Conservation (phyloP, 1,140 invertebrate species). For the Drosophila ogumai region DNA sequence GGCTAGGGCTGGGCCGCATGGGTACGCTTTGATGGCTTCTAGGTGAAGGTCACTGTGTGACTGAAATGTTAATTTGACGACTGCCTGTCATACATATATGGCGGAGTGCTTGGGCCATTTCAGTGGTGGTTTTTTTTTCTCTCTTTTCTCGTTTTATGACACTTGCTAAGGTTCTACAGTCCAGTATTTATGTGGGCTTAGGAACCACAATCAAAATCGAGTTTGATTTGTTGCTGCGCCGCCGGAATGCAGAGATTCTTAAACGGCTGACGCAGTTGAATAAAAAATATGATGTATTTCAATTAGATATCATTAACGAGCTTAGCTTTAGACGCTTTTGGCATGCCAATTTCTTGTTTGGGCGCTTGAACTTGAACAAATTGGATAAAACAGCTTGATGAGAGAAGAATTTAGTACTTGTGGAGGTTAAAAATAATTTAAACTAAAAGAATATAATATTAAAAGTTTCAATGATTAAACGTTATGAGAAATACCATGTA, state of each 20-base stretch:
- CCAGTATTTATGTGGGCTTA: conserved; percentile 22
- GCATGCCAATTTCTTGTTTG: conserved; percentile 5
- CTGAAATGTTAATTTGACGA: conserved; percentile 73
- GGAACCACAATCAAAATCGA: conserved; percentile 6
- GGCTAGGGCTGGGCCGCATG: conserved; percentile 52
- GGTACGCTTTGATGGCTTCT: conserved; percentile 75
- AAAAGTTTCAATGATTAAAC: not conserved
- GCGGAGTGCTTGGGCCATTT: conserved; percentile 40
- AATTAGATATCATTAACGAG: conserved; percentile 28
- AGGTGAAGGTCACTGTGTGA: conserved; percentile 78
- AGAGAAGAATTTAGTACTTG: not conserved
- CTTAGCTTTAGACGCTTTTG: not conserved
- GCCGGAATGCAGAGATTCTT: conserved; percentile 18
- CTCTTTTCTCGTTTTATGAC: conserved; percentile 18
- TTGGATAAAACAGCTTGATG: too few relatives aligned
- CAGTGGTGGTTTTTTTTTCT: not conserved
- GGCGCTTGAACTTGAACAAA: conserved; percentile 8
- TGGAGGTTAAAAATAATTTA: not conserved
- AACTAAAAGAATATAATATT: not conserved
- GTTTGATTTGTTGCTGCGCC: conserved; percentile 22
- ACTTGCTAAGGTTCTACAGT: conserved; percentile 35
- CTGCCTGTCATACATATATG: conserved; percentile 54
- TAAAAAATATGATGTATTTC: conserved; percentile 20
- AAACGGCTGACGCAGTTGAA: not conserved
- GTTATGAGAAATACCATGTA: not conserved